phyloP scores from a whole-genome alignment of 2,888 invertebrate genomes.

The Caradrina clavipalpis region DNA sequence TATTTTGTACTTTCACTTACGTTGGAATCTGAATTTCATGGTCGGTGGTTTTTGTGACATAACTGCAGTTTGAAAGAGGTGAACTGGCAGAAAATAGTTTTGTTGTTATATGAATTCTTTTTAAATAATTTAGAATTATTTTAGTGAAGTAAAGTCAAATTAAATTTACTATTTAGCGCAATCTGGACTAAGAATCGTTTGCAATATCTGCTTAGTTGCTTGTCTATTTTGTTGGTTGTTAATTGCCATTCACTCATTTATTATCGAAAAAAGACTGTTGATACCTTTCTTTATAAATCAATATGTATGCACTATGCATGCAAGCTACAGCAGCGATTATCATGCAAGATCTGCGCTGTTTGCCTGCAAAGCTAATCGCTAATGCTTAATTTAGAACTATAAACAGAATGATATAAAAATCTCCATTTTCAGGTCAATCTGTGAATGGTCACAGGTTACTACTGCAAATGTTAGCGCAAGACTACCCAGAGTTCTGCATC shows the following conservation, averaged over 20 bases:
- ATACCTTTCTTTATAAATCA: too few relatives aligned
- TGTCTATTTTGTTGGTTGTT: too few relatives aligned
- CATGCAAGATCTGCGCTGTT: too few relatives aligned
- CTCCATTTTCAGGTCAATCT: slow-evolving; percentile 80
- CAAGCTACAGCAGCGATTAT: too few relatives aligned
- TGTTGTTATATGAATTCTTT: background rate
- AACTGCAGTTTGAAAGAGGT: slow-evolving; percentile 3
- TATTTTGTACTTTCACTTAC: slow-evolving; percentile 37
- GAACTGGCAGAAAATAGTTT: background rate
- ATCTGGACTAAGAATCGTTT: background rate
- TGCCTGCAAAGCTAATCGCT: too few relatives aligned
- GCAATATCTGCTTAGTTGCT: background rate
- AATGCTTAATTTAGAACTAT: too few relatives aligned
- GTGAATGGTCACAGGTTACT: slow-evolving; percentile 93
- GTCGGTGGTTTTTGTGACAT: slow-evolving; percentile 34
- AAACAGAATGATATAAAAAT: background rate
- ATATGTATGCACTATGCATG: too few relatives aligned
- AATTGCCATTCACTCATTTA: too few relatives aligned
- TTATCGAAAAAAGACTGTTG: too few relatives aligned
- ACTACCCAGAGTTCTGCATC: slow-evolving; percentile 92
- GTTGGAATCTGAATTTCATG: slow-evolving; percentile 25
- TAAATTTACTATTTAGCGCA: background rate
- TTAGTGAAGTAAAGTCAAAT: background rate
- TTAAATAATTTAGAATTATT: background rate
- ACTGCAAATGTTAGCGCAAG: slow-evolving; percentile 93